Evolutionary conservation across 2,797 vertebrate genomes (phyloP), one percentile per base, ranked within the genome.

Genomic region (Knipowitschia caucasica): DNA sequence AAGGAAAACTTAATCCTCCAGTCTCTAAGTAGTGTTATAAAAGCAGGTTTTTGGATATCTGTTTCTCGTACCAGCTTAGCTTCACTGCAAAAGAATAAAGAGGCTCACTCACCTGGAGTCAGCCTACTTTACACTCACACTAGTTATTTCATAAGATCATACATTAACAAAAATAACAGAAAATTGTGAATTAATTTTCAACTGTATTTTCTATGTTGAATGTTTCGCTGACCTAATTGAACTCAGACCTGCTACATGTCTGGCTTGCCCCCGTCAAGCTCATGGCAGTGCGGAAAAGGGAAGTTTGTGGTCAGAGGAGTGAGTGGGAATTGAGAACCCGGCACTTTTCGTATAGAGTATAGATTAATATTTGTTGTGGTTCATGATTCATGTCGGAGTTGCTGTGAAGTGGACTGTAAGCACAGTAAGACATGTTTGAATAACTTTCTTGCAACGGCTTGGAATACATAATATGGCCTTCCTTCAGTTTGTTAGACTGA

Each of bases 281-380:
- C 38, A 20, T 10, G 3, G 23, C 33, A 61, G 42, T 62, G 35
- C 50, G 66, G 62, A 17, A 10, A 26, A 62, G 26, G 43, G 50
- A 53, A 55, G 59, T 57, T 40, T 30, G 2, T 50, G 50, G 35
- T 54, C 45, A 60, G 44, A 53, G 33, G 53, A 51, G 56, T 72
- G 64, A 52, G 50, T 54, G 64, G 64, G 61, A 59, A 44, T 73
- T 24, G 26, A 56, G 49, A 35, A 56, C 44, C 38, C 56, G 42
- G 56, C n/a, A n/a, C n/a, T n/a, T n/a, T 73, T 68, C 33, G 50
- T 65, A 67, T 54, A 64, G 71, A 78, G n/a, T n/a, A n/a, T n/a
- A n/a, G 57, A 75, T 71, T 61, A 68, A 59, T 79, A 77, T 78
- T 78, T 81, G 60, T 65, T 73, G 60, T 42, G 14, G 50, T 43